Evolutionary conservation across 2,888 invertebrate genomes (phyloP).

Genomic region (Mesorhabditis sp.): DNA sequence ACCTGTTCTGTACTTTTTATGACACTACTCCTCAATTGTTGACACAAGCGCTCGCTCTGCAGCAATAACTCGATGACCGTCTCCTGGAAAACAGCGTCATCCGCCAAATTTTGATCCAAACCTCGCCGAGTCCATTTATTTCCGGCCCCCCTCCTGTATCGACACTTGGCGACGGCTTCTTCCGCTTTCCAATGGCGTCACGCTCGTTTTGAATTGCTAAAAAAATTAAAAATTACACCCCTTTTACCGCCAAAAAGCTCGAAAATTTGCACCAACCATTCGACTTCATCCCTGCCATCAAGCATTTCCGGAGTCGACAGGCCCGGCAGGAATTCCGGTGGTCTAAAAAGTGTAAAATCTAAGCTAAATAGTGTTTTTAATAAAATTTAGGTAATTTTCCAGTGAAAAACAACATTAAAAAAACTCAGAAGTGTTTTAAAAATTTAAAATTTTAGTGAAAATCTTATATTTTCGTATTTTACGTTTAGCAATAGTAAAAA

Average conservation of each 20-base stretch:
- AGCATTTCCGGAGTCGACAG: slow-evolving; percentile 42
- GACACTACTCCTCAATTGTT: slow-evolving; percentile 46
- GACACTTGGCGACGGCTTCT: slow-evolving; percentile 23
- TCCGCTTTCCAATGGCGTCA: slow-evolving; percentile 47
- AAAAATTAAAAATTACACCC: slow-evolving; percentile 7
- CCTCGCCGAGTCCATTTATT: slow-evolving; percentile 4
- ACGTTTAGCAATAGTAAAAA: too few relatives aligned
- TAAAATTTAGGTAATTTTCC: too few relatives aligned
- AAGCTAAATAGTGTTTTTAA: too few relatives aligned
- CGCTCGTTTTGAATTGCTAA: slow-evolving; percentile 51
- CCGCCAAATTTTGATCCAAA: background rate
- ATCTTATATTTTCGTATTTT: too few relatives aligned
- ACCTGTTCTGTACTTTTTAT: slow-evolving; percentile 49
- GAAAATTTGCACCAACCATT: slow-evolving; percentile 21
- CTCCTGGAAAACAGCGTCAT: slow-evolving; percentile 15
- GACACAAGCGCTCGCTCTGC: slow-evolving; percentile 37
- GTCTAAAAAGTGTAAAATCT: slow-evolving; percentile 27
- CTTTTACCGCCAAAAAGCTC: background rate
- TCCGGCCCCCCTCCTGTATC: background rate
- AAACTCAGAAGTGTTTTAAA: too few relatives aligned
- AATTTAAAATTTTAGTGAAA: too few relatives aligned
- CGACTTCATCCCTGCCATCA: slow-evolving; percentile 48
- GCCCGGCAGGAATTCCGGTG: slow-evolving; percentile 49
- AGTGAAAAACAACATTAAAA: too few relatives aligned
- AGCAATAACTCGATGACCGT: slow-evolving; percentile 37